A percentile compares a stretch with the other conserved stretches of the same genome.
phyloP scores from a whole-genome alignment of 2,797 vertebrate species.

The Danionella dracula region DNA sequence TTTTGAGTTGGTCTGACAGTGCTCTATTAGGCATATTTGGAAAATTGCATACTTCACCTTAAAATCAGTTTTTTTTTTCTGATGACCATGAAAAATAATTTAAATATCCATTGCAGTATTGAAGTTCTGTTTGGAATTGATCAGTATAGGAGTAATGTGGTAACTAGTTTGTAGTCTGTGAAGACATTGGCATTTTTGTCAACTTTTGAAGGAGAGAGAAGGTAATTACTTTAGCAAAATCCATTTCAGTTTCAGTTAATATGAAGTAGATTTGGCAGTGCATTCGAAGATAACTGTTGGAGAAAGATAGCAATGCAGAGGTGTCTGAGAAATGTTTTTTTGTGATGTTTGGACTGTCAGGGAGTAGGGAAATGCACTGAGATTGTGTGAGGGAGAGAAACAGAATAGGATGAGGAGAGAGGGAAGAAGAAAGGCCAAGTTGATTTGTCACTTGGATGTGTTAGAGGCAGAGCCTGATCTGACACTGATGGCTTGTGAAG shows the following conservation, averaged over 20 bases:
- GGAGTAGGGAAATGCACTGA: background rate
- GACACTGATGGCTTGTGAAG: constrained; percentile 58
- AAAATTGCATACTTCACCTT: too few relatives aligned
- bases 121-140: too few relatives aligned
- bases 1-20: too few relatives aligned
- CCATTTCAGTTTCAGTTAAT: background rate
- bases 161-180: too few relatives aligned
- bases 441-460: constrained; percentile 51
- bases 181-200: too few relatives aligned
- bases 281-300: background rate
- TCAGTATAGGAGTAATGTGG: too few relatives aligned
- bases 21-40: too few relatives aligned
- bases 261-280: background rate
- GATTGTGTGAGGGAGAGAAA: background rate
- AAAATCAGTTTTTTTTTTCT: too few relatives aligned
- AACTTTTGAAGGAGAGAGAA: too few relatives aligned
- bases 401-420: background rate
- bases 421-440: background rate
- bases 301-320: background rate
- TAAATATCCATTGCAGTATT: too few relatives aligned
- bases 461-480: constrained; percentile 43
- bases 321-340: background rate
- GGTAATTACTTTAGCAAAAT: too few relatives aligned
- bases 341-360: background rate
- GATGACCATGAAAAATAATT: too few relatives aligned